These are phyloP conservation scores for Miichthys miiuy DNA, from an alignment of 2,797 vertebrate genomes.

Conservation along the genomic window DNA sequence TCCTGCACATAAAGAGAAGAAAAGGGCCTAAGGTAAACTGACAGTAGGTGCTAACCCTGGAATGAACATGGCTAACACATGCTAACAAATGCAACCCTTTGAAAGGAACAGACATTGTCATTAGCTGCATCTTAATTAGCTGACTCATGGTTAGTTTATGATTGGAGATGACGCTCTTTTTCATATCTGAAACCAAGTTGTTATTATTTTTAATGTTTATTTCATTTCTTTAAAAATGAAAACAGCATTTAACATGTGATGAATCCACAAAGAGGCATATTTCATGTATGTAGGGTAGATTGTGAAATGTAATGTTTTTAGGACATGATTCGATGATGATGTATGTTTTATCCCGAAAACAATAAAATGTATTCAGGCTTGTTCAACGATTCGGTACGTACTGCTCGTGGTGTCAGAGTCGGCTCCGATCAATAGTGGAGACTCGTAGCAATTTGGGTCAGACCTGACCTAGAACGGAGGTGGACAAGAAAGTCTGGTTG, in stretches of 20 bases:
- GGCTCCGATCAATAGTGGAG: slow-evolving; percentile 29
- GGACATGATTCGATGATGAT: not conserved
- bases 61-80: not conserved
- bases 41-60: not conserved
- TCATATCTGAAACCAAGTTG: not conserved
- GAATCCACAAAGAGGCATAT: not conserved
- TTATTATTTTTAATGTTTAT: not conserved
- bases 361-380: not conserved
- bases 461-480: not conserved
- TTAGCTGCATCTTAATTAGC: not conserved
- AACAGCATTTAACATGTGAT: not conserved
- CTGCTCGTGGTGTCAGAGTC: not conserved
- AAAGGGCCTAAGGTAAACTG: not conserved
- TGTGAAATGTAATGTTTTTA: not conserved
- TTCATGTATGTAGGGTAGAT: not conserved
- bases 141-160: not conserved
- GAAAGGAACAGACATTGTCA: not conserved
- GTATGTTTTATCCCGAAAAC: slow-evolving; percentile 5
- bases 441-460: slow-evolving; percentile 7
- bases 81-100: not conserved
- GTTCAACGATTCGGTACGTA: not conserved
- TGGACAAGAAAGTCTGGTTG: slow-evolving; percentile 4
- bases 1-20: too few species aligned
- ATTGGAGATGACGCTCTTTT: not conserved
- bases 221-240: too few species aligned